Evolutionary conservation across 1,140 invertebrate species (phyloP), one percentile per base, ranked within the genome.

Genomic region (Hormaphis cornu): DNA sequence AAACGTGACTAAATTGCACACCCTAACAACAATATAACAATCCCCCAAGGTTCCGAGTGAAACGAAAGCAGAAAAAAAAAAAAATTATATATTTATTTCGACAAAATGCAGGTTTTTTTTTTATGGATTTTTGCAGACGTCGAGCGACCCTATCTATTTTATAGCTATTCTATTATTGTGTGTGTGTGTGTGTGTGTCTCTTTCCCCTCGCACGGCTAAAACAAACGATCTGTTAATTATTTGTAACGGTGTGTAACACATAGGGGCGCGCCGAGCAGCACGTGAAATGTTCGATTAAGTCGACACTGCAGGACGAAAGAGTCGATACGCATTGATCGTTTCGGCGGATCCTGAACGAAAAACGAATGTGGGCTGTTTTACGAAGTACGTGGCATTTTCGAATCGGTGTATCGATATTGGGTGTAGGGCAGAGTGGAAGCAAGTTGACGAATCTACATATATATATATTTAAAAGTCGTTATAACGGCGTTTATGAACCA

Each of bases 91-190:
- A n/a, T n/a, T n/a, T n/a, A 20, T 54, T 33, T 18, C 8, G 20
- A 20, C 30, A 30, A 53, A 28, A 28, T 53, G 52, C 18, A 53
- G 52, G n/a, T n/a, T n/a, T n/a, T n/a, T n/a, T 53, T 54, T 54
- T 35, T 54, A 54, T 54, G 28, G 30, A 54, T 54, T 54, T 30
- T 18, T n/a, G n/a, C n/a, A n/a, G 30, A 33, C 5, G 8, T 54
- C 14, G 18, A 20, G 18, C 28, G 10, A 35, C 52, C 52, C 52
- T 54, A n/a, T n/a, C n/a, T 20, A 26, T 54, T 54, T 54, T 54
- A 54, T 54, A 54, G 52, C 52, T 35, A n/a, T 54, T 54, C 35
- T 54, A 54, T 54, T n/a, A n/a, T n/a, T n/a, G n/a, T n/a, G n/a
- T n/a, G n/a, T n/a, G n/a, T n/a, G n/a, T n/a, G n/a, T n/a, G n/a